Conservation (phyloP, 2,113 vertebrate species). For the Myiopsitta monachus region DNA sequence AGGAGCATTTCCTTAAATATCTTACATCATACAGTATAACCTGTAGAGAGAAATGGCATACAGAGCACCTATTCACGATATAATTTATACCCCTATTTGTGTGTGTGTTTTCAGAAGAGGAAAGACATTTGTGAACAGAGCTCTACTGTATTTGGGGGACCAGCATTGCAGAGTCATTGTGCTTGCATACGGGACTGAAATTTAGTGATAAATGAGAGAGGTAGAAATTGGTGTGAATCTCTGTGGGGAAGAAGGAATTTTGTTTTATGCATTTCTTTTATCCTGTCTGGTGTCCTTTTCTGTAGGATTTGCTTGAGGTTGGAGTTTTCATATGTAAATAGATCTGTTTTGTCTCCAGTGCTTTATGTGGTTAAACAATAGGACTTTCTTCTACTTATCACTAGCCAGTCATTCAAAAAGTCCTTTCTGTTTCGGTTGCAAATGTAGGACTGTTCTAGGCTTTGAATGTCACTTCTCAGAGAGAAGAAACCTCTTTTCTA, state of each 20-base stretch:
- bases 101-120: neutral
- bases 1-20: neutral
- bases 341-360: neutral
- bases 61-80: neutral
- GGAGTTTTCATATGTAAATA: constrained; percentile 39
- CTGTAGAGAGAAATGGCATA: neutral
- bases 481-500: neutral
- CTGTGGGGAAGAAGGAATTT: neutral
- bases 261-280: neutral
- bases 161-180: neutral
- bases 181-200: neutral
- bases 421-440: constrained; percentile 39
- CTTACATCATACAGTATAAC: neutral
- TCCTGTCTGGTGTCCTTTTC: neutral
- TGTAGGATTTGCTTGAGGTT: neutral
- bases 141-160: neutral
- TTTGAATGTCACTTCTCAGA: neutral
- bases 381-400: neutral
- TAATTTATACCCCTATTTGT: neutral
- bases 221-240: neutral
- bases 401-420: constrained; percentile 22
- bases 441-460: neutral
- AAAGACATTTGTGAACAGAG: neutral
- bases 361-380: constrained; percentile 35
- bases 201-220: neutral